Evolutionary conservation across 2,888 invertebrate species (phyloP), one percentile per base, ranked within the genome.

Genomic region (Petrophora chlorosata): DNA sequence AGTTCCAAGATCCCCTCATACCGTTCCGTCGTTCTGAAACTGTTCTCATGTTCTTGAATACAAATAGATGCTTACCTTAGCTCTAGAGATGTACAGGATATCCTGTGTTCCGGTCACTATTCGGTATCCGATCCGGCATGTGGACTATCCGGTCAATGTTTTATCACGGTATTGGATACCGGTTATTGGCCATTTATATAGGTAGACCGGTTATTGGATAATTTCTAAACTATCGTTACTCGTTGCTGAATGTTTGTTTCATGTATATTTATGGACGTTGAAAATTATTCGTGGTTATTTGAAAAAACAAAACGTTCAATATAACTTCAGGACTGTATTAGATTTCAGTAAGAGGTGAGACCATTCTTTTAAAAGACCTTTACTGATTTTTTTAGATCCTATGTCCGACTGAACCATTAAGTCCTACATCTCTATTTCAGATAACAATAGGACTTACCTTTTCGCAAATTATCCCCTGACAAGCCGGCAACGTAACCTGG

Each of bases 391-490:
- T n/a, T n/a, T n/a, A n/a, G n/a, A n/a, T n/a, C n/a, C 7, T 4
- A 19, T 4, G 19, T 26, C 22, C 29, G 44, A 16, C 16, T 30
- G 8, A 38, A 38, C 3, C 10, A 10, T 7, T 12, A 12, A 3
- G 3, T 7, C 3, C 26, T 14, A 33, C 26, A 28, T 42, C 12
- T 15, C 42, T 42, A 43, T 19, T 5, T 22, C 16, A 44, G 25
- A 49, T 49, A 39, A 44, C 29, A 49, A 42, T 40, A 70, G 69
- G 62, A 74, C 78, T 84, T 81, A 85, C 87, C 85, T 83, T 81
- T 79, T 82, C 73, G 82, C 85, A 85, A 86, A 85, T 88, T 79
- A 86, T 85, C 79, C 78, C 66, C 61, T 70, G 73, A 74, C 70
- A 76, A 79, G 76, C 76, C 77, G 70, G 82, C 75, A 76, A 78